Base-by-base conservation (phyloP, 2,113 vertebrate species). In the Osmerus eperlanus region DNA sequence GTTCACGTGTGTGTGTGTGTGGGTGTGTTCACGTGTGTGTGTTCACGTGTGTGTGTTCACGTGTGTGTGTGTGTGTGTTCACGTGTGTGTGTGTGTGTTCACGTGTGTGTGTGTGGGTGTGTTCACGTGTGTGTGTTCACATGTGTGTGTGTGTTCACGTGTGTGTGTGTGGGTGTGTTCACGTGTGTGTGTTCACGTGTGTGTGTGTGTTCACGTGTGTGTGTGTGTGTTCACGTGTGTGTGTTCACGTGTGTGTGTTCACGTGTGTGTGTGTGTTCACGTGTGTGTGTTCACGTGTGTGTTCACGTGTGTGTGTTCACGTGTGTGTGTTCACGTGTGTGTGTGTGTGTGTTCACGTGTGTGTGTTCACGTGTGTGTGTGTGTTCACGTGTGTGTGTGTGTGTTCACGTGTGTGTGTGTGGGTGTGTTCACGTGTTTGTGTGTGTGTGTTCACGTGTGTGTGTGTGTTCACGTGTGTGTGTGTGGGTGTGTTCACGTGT, bases 221-320 rank as follows among this genome's bases (percentile, higher is more conserved):
- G 23, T 23, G 71, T 28, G 71, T 28, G n/a, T 3, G 18, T 56
- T 53, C 47, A n/a, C 36, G 62, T 65, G n/a, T n/a, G n/a, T n/a
- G n/a, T n/a, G n/a, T n/a, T n/a, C n/a, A n/a, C n/a, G 64, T 51
- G 64, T 47, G 41, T 47, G 41, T 59, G 62, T 56, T 54, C 41
- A n/a, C 19, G 63, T 58, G 53, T 2, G 25, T 28, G 23, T 23
- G n/a, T n/a, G n/a, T n/a, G n/a, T n/a, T n/a, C n/a, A n/a, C n/a
- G 71, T 28, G 71, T 28, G n/a, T 3, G 18, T 41, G 4, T 41
- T 5, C 28, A 58, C 36, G 16, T 58, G 61, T 56, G 63, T 65
- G 28, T 55, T n/a, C n/a, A n/a, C n/a, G 14, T 41, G 12, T 67
- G 32, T 59, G 71, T 67, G 62, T 81, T n/a, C n/a, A n/a, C n/a